Base-by-base conservation (phyloP, 2,797 vertebrate species). In the Morus bassanus region DNA sequence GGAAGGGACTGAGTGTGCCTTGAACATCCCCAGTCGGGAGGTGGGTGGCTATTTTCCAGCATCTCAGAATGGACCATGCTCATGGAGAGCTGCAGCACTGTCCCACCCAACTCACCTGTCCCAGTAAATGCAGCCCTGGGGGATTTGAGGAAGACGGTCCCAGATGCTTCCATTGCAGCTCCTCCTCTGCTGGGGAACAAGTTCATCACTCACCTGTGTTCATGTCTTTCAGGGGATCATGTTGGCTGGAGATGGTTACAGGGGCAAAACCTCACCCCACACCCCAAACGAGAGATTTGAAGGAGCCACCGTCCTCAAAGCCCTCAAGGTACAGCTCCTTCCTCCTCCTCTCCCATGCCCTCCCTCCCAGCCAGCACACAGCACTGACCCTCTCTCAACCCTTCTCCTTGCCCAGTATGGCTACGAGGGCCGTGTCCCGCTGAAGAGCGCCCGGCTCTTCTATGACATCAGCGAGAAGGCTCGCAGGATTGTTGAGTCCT, bases 251-350 rank as follows among this genome's bases (percentile, higher is more conserved):
- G 99, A 99, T 3, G 99, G 99, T 18, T 99, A 99, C 97, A 97
- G 99, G 94, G 99, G 99, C 4, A 99, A 99, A 97, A 99, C 98
- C 68, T 99, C 99, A 28, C 99, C 99, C 13, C 99, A 99, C 93
- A 99, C 99, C 4, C 99, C 99, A 1, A 99, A 99, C 24, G 99
- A 99, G 95, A 99, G 97, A 95, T 99, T 99, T 90, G 99, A 99
- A 98, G 99, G 99, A 31, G 99, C 99, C 43, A 99, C 99, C 0
- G 99, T 99, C 8, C 98, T 99, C 60, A 99, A 99, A 97, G 99
- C 99, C 15, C 98, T 99, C 83, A 99, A 99, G 98, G 99, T 99
- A 97, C 28, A 22, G 23, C 63, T 80, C 11, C 13, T 8, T 81
- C 18, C 18, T 76, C 67, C 25, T 43, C 23, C 48, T 53, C 17